Base-by-base conservation (phyloP, 2,797 vertebrate genomes). In the Vultur gryphus region DNA sequence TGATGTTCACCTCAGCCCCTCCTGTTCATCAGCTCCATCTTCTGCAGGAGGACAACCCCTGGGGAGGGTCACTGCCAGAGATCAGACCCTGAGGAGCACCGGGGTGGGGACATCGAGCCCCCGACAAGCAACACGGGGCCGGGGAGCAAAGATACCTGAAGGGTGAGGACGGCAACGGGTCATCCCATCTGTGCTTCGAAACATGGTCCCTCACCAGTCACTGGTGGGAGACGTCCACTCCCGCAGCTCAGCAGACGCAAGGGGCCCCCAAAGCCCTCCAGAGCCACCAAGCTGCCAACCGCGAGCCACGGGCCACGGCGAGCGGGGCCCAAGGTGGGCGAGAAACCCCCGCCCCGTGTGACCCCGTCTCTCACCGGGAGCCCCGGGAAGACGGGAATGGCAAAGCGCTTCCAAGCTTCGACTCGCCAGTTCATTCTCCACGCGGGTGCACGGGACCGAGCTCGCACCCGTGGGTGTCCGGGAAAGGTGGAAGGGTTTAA, bases 101-200 rank as follows among this genome's bases (percentile, higher is more conserved):
- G 1, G 16, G 6, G 20, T 44, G 52, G 59, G 25, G 39, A 72
- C 52, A 66, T 5, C 10, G 26, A 31, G 66, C 5, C 17, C 73
- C 28, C 3, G 4, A 21, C 4, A n/a, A 65, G 28, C 58, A 24
- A 12, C 2, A 0, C 0, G 2, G 51, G 13, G 37, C 37, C 3
- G 0, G 54, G 33, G 28, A 72, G 25, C 29, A 15, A 65, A 19
- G 20, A 4, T 2, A 31, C 26, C 26, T 20, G 21, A 33, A 28
- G 23, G 61, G 58, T 7, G 31, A 73, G 35, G 55, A 11, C 13
- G 37, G 35, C 1, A 11, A 29, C 4, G 13, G 61, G 18, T 20
- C 54, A 48, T 8, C 24, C 33, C 58, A 11, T 2, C 29, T 10
- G 9, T 26, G 39, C 25, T 29, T 48, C 67, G 11, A 7, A 44